Conservation (phyloP, 2,113 vertebrate genomes). For the Hylia prasina region DNA sequence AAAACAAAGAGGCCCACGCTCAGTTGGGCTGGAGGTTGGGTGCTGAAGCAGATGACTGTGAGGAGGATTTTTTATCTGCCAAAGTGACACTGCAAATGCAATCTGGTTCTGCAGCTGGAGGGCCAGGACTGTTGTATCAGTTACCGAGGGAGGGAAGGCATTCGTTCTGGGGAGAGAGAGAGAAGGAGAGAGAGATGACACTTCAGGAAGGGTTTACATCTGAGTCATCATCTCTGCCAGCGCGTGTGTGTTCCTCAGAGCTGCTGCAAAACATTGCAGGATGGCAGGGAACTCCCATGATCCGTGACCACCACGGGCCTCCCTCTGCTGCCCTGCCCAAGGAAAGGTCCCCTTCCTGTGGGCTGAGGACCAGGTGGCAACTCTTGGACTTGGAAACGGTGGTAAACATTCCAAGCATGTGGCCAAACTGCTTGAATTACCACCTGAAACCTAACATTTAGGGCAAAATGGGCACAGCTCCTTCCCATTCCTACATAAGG, state of each 20-base stretch:
- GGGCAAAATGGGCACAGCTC: neutral
- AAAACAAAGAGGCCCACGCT: neutral
- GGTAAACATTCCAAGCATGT: neutral
- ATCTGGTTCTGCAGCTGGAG: neutral
- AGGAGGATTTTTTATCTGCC: neutral
- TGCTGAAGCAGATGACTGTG: constrained; percentile 1
- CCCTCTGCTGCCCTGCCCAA: neutral
- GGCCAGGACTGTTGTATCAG: neutral
- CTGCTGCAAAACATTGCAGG: neutral
- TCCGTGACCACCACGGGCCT: neutral
- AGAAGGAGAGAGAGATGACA: neutral
- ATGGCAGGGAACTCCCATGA: neutral
- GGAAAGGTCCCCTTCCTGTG: neutral
- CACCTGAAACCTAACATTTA: rapidly evolving
- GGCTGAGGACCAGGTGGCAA: neutral
- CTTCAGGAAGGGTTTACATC: constrained; percentile 27
- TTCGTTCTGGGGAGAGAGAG: neutral
- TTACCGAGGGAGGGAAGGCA: neutral
- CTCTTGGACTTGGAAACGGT: neutral
- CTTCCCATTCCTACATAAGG: neutral
- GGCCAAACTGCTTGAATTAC: neutral
- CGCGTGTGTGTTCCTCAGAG: neutral
- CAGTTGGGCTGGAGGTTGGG: neutral
- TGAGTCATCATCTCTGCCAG: constrained; percentile 38
- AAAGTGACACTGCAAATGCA: constrained; percentile 31